These are phyloP conservation scores for Rhyacophila evoluta DNA, from an alignment of 2,888 invertebrate genomes.

Conservation along the genomic window DNA sequence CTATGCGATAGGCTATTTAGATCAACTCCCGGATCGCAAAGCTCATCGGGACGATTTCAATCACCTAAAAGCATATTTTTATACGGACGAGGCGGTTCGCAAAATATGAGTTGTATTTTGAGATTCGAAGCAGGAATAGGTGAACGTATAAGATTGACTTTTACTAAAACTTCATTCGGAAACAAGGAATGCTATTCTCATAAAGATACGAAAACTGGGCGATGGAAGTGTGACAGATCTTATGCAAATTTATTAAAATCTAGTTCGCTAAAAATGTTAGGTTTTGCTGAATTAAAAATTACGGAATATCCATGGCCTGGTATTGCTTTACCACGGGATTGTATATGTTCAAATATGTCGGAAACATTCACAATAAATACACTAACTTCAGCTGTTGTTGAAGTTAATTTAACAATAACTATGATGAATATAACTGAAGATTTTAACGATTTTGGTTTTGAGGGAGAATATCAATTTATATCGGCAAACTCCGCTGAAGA, in stretches of 20 bases:
- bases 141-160: constrained; percentile 77
- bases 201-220: constrained; percentile 75
- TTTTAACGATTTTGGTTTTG: constrained; percentile 83
- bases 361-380: constrained; percentile 76
- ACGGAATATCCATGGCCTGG: constrained; percentile 80
- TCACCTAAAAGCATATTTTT: constrained; percentile 86
- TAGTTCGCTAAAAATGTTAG: constrained; percentile 62
- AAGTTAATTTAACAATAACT: constrained; percentile 80
- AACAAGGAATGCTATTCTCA: constrained; percentile 76
- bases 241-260: constrained; percentile 62
- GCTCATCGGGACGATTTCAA: constrained; percentile 75
- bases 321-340: constrained; percentile 77
- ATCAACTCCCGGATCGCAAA: constrained; percentile 63
- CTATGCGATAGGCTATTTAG: constrained; percentile 75
- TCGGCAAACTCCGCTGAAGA: constrained; percentile 70
- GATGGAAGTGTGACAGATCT: constrained; percentile 76
- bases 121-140: constrained; percentile 79
- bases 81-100: constrained; percentile 84
- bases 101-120: constrained; percentile 80
- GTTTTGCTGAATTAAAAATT: constrained; percentile 73
- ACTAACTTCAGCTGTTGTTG: constrained; percentile 77
- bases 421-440: constrained; percentile 87
- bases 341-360: constrained; percentile 78
- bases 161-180: constrained; percentile 78
- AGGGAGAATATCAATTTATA: constrained; percentile 78